These are phyloP conservation scores for Triplophysa rosa DNA, from an alignment of 2,113 vertebrate genomes.

Conservation along the genomic window DNA sequence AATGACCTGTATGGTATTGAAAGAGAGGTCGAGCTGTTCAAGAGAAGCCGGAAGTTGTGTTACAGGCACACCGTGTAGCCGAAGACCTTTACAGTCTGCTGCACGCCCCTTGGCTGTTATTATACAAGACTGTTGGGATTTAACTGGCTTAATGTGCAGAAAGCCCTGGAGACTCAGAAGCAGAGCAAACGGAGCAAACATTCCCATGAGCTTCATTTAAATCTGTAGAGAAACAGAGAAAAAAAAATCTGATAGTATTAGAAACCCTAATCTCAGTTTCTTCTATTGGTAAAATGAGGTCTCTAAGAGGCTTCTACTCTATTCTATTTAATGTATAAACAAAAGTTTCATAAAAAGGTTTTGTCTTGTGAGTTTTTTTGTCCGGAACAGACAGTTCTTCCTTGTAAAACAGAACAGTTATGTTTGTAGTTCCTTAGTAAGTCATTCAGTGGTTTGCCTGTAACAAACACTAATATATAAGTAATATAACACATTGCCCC, in stretches of 20 bases:
- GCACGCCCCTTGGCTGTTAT: slow-evolving; percentile 54
- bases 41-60: slow-evolving; percentile 67
- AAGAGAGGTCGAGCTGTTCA: slow-evolving; percentile 76
- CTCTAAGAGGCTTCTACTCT: no score
- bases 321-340: no score
- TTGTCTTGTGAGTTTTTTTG: no score
- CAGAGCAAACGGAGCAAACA: slow-evolving; percentile 46
- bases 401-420: no score
- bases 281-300: no score
- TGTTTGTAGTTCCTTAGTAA: no score
- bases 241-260: neutral
- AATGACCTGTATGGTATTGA: slow-evolving; percentile 72
- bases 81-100: slow-evolving; percentile 72
- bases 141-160: slow-evolving; percentile 43
- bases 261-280: neutral
- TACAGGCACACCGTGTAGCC: slow-evolving; percentile 66
- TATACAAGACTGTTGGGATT: slow-evolving; percentile 52
- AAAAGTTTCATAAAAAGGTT: no score
- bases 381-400: no score
- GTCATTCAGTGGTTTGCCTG: no score
- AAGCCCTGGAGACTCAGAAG: slow-evolving; percentile 53
- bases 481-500: no score
- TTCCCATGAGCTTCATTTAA: slow-evolving; percentile 37
- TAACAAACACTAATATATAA: no score
- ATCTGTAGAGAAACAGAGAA: slow-evolving; percentile 42